Evolutionary conservation across 30 jellyfish, hydroid and myxozoan genomes (phyloP).

Genomic region (Pseudorhiza aurosa): DNA sequence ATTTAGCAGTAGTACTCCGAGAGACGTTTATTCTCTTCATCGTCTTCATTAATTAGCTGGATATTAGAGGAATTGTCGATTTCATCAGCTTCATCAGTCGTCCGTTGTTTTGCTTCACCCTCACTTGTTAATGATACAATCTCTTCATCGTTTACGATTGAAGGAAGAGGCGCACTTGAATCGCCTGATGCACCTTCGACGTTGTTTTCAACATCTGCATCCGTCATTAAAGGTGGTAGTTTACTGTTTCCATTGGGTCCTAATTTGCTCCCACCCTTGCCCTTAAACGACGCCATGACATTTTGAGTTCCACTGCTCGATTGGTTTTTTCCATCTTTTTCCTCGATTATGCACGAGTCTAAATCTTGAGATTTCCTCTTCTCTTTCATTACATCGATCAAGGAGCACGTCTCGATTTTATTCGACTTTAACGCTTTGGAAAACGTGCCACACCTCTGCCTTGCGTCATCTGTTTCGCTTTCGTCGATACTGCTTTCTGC

Average conservation of each 20-base stretch:
- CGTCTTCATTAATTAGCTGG: not conserved
- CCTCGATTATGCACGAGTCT: not conserved
- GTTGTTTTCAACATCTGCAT: not conserved
- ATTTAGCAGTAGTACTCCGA: slow-evolving; percentile 18
- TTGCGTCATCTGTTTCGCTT: not conserved
- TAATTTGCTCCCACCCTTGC: not conserved
- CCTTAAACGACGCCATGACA: not conserved
- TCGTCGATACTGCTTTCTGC: slow-evolving; percentile 16
- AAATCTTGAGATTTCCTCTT: not conserved
- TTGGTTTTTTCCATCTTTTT: not conserved
- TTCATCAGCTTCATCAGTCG: no score
- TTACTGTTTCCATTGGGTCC: not conserved
- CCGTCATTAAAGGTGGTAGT: not conserved
- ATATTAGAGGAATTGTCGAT: no score
- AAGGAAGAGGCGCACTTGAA: not conserved
- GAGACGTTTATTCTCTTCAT: slow-evolving; percentile 19
- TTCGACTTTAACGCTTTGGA: not conserved
- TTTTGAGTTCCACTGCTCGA: not conserved
- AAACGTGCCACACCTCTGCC: slow-evolving; percentile 27
- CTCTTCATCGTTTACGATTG: not conserved
- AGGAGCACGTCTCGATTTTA: not conserved
- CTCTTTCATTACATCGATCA: slow-evolving; percentile 23
- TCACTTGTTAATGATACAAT: no score
- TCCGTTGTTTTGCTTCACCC: no score
- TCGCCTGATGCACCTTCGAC: not conserved